A percentile compares a stretch with the other conserved stretches of the same genome.
These are phyloP conservation scores for Cirrhinus mrigala DNA, from an alignment of 2,797 vertebrate genomes.

Conservation along the genomic window DNA sequence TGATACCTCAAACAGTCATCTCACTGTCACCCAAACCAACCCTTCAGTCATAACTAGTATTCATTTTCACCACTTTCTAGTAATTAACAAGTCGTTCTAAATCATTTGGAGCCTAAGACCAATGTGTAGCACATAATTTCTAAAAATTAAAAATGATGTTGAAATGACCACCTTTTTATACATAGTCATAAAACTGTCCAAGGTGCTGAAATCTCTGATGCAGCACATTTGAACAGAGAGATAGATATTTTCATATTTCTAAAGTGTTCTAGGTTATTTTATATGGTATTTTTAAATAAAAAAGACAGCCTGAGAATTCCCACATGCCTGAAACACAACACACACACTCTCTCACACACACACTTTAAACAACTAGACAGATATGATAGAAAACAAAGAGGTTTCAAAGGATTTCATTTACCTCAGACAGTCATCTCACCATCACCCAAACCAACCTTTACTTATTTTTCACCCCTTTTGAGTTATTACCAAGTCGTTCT, in stretches of 20 bases:
- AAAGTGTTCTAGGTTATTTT: not conserved
- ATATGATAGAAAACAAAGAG: not conserved
- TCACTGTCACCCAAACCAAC: not conserved
- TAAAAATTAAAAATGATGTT: not conserved
- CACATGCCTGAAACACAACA: not conserved
- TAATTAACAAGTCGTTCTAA: not conserved
- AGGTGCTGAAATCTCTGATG: not conserved
- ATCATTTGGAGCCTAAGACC: not conserved
- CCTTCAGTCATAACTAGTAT: not conserved
- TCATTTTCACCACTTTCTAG: not conserved
- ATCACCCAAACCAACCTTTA: not conserved
- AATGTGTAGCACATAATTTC: conserved; percentile 1
- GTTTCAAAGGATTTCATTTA: not conserved
- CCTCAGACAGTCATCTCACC: not conserved
- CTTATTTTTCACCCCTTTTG: not conserved
- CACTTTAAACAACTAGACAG: not conserved
- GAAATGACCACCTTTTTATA: not conserved
- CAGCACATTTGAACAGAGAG: not conserved
- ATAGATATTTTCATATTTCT: not conserved
- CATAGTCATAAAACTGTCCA: not conserved
- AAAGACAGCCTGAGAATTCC: not conserved
- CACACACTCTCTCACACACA: not conserved
- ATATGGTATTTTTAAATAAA: not conserved
- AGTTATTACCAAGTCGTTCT: not conserved
- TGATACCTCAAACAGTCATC: not conserved